Evolutionary conservation across 2,797 vertebrate species (phyloP).

Genomic region (Capromys pilorides): DNA sequence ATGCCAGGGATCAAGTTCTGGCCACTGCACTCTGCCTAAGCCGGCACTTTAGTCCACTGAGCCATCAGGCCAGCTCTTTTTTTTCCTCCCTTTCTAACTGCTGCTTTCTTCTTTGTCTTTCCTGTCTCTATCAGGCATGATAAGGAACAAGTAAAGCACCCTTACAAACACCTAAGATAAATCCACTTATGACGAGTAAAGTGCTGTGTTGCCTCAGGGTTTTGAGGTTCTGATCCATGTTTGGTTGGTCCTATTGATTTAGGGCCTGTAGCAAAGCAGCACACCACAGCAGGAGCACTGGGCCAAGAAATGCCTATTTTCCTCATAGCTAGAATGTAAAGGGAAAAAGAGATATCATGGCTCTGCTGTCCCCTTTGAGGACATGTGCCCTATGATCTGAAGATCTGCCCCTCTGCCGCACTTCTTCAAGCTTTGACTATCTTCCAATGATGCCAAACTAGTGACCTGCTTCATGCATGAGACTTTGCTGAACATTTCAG

Average conservation of each 20-base stretch:
- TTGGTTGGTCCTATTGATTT: neutral
- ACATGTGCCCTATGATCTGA: neutral
- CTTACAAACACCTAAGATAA: neutral
- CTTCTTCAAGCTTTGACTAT: neutral
- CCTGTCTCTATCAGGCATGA: neutral
- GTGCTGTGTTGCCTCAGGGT: neutral
- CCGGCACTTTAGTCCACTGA: too few relatives aligned
- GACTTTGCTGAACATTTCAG: neutral
- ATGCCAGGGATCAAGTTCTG: too few relatives aligned
- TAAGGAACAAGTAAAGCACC: neutral
- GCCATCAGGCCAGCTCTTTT: too few relatives aligned
- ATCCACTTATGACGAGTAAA: neutral
- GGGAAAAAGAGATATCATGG: neutral
- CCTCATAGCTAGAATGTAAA: neutral
- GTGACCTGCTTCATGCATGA: neutral
- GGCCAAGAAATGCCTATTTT: neutral
- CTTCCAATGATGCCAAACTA: neutral
- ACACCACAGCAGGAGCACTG: neutral
- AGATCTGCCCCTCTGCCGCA: neutral
- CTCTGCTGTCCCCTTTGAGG: neutral
- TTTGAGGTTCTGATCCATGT: neutral
- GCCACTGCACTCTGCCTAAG: too few relatives aligned
- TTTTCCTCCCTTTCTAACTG: neutral
- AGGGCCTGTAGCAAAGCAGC: neutral
- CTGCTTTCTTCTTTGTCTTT: neutral